Conservation (phyloP, 2,113 vertebrate species). For the Numida meleagris region DNA sequence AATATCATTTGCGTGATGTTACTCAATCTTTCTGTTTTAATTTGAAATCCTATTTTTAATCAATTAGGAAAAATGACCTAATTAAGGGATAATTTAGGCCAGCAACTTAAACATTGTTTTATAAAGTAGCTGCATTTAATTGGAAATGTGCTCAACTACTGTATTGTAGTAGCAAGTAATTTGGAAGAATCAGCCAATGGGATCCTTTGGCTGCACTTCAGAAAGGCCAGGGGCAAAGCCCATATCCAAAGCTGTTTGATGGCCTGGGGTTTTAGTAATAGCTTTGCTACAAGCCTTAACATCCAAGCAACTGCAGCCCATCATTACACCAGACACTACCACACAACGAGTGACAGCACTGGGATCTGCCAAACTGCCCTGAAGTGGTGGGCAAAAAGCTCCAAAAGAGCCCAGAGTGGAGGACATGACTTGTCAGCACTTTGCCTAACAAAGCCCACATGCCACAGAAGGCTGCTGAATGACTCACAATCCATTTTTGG, state of each 20-base stretch:
- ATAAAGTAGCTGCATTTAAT: slow-evolving; percentile 63
- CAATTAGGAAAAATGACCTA: slow-evolving; percentile 71
- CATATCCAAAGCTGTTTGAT: background rate
- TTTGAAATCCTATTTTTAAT: slow-evolving; percentile 71
- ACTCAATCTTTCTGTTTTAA: slow-evolving; percentile 64
- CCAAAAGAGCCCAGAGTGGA: background rate
- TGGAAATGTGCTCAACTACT: slow-evolving; percentile 57
- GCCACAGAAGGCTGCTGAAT: background rate
- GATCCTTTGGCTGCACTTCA: background rate
- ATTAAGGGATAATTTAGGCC: slow-evolving; percentile 70
- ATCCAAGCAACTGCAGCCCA: background rate
- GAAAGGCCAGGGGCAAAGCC: slow-evolving; percentile 10
- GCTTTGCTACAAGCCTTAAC: background rate
- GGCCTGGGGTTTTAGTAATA: background rate
- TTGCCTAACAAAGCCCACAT: accelerated
- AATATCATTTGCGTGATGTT: slow-evolving; percentile 47
- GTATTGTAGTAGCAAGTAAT: slow-evolving; percentile 55
- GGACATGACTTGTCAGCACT: background rate
- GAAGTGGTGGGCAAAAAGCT: background rate
- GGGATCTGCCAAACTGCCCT: background rate
- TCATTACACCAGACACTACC: background rate
- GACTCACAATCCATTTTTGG: background rate
- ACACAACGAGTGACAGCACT: background rate
- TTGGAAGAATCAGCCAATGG: slow-evolving; percentile 26
- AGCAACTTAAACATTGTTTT: slow-evolving; percentile 61